Percentiles rank a stretch among this genome's conserved stretches.
Evolutionary conservation across 2,888 invertebrate genomes (phyloP).

Genomic region (Cremastobaeus sp.): DNA sequence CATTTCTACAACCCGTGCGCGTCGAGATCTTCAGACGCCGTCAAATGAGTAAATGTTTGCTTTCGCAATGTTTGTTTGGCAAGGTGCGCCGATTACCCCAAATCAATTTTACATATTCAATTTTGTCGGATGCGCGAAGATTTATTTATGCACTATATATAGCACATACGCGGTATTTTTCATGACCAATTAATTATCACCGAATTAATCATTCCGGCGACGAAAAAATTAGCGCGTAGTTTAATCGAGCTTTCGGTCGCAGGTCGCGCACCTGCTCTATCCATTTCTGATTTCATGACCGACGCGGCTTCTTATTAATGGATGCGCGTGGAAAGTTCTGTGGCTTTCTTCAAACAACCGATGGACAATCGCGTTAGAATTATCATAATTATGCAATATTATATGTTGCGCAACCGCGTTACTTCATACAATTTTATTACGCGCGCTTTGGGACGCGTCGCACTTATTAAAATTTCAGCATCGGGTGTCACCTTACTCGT

Average conservation of each 20-base stretch:
- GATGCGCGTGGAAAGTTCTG: constrained; percentile 2
- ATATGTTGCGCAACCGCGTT: constrained; percentile 6
- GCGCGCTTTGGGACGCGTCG: constrained; percentile 3
- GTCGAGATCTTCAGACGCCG: constrained; percentile 10
- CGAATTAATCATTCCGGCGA: too few species aligned
- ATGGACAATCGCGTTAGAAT: constrained; percentile 18
- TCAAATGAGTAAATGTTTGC: constrained; percentile 21
- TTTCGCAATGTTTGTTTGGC: constrained; percentile 1
- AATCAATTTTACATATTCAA: too few species aligned
- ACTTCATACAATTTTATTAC: constrained; percentile 22
- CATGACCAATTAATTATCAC: too few species aligned
- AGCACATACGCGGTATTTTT: too few species aligned
- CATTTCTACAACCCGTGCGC: constrained; percentile 6
- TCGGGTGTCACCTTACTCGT: background rate
- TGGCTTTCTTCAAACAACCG: constrained; percentile 2
- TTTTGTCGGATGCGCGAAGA: too few species aligned
- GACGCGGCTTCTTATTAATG: constrained; percentile 17
- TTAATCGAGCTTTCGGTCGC: too few species aligned
- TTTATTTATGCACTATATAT: too few species aligned
- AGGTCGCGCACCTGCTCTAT: too few species aligned
- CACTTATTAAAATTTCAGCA: constrained; percentile 15
- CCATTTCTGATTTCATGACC: too few species aligned
- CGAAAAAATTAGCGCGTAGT: too few species aligned
- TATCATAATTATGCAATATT: constrained; percentile 24
- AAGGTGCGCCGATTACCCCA: too few species aligned